Evolutionary conservation across 2,888 invertebrate genomes (phyloP), one percentile per base, ranked within the genome.

Genomic region (Biston stratarius): DNA sequence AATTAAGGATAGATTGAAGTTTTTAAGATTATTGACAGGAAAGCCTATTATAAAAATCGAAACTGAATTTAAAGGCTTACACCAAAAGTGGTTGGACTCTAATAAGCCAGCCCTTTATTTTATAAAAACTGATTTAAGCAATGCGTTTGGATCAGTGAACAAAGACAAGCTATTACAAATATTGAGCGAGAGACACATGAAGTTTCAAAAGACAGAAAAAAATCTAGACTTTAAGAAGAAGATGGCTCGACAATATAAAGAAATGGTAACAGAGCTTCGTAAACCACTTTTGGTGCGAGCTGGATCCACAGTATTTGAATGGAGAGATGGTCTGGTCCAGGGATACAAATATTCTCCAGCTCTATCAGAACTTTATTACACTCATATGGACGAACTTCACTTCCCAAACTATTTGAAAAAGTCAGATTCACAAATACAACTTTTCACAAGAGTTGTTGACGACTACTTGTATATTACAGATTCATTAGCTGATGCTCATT

Each of bases 261-360:
- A 92, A 59, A 73, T 93, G 33, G 67, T 90, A 8, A 49, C 72
- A n/a, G 94, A 94, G 65, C 77, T 94, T 10, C 79, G 80, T 14
- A 89, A 83, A 66, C 92, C 93, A 8, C 77, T 94, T 14, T 73
- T 93, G 14, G 84, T 94, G n/a, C 79, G 92, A 42, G 85, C 87
- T 47, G 94, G 94, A 6, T 92, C 92, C 5, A 89, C 93, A 10
- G 79, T 92, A n/a, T 94, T 86, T 76, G 84, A 89, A 76, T 94
- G 94, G 94, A 90, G 81, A 57, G 81, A 87, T 74, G 94, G 94
- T 44, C 79, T 94, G 36, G 90, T 94, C 0, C 94, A 94, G 75
- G 94, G 94, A 1, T 93, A 94, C 67, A 91, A 89, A 75, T 94
- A 89, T 76, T 94, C 94, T 0, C 94, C 94, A n/a, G 92, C 91